phyloP scores from a whole-genome alignment of 2,113 vertebrate species.

The Pseudorasbora parva region DNA sequence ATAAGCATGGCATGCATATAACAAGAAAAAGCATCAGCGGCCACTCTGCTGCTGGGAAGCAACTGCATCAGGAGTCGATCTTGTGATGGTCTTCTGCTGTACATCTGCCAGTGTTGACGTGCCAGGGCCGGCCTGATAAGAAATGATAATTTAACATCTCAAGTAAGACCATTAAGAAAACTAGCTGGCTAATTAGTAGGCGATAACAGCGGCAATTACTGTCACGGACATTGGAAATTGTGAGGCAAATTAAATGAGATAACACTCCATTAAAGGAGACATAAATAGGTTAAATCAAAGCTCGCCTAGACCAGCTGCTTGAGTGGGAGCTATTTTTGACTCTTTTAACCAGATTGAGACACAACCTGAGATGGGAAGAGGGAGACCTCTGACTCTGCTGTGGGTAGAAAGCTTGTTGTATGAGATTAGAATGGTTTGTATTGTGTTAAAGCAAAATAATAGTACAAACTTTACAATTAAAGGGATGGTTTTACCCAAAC shows the following conservation, averaged over 20 bases:
- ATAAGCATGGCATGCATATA: background rate
- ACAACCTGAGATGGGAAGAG: background rate
- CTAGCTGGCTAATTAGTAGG: constrained; percentile 63
- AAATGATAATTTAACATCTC: constrained; percentile 65
- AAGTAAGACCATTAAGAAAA: constrained; percentile 63
- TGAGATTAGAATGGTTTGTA: background rate
- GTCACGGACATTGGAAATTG: constrained; percentile 48
- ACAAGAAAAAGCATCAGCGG: background rate
- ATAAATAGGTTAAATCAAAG: constrained; percentile 46
- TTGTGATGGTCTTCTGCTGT: constrained; percentile 61
- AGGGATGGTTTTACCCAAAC: no score
- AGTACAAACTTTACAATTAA: no score
- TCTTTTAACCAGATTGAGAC: constrained; percentile 27
- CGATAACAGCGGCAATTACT: constrained; percentile 51
- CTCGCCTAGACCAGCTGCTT: constrained; percentile 29
- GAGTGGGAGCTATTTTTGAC: constrained; percentile 23
- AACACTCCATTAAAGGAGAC: constrained; percentile 47
- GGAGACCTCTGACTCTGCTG: background rate
- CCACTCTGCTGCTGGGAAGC: constrained; percentile 3
- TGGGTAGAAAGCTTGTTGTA: background rate
- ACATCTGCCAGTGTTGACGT: constrained; percentile 37
- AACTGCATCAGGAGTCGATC: constrained; percentile 54
- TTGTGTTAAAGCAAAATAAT: background rate
- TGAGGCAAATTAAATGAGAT: constrained; percentile 55
- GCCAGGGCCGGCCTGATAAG: constrained; percentile 53